Percentiles rank a stretch among this genome's conserved stretches.
These are phyloP conservation scores for Propithecus perrieri DNA, from an alignment of 2,797 vertebrate species.

Conservation along the genomic window DNA sequence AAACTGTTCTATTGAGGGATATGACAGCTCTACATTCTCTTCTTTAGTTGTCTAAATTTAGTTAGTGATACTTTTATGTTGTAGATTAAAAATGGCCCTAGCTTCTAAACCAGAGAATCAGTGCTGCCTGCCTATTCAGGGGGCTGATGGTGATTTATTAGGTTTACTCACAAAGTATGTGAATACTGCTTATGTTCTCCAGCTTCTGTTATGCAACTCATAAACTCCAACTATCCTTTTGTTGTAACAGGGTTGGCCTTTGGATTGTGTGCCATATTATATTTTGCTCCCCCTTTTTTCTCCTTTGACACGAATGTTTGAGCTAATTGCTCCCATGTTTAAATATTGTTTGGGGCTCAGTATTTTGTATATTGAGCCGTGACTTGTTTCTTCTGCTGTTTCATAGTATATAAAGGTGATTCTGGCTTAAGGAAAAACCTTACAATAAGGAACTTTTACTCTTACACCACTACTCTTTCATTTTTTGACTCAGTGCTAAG, in stretches of 20 bases:
- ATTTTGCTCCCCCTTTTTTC: neutral
- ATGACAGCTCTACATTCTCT: neutral
- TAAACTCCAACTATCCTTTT: neutral
- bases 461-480: constrained; percentile 55
- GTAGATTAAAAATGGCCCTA: neutral
- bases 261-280: neutral
- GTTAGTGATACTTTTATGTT: neutral
- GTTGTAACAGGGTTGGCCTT: neutral
- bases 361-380: neutral
- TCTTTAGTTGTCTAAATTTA: neutral
- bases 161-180: neutral
- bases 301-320: neutral
- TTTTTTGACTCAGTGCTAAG: constrained; percentile 76
- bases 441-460: constrained; percentile 62
- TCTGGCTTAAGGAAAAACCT: constrained; percentile 53
- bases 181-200: neutral
- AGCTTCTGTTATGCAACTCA: neutral
- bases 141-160: neutral
- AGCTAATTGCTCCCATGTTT: neutral
- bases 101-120: neutral
- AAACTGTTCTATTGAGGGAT: neutral
- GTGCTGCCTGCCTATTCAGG: neutral
- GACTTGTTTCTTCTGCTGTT: neutral
- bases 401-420: neutral
- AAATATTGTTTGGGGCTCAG: neutral